Evolutionary conservation across 2,888 invertebrate species (phyloP).

Genomic region (Dicroscelio sp.): DNA sequence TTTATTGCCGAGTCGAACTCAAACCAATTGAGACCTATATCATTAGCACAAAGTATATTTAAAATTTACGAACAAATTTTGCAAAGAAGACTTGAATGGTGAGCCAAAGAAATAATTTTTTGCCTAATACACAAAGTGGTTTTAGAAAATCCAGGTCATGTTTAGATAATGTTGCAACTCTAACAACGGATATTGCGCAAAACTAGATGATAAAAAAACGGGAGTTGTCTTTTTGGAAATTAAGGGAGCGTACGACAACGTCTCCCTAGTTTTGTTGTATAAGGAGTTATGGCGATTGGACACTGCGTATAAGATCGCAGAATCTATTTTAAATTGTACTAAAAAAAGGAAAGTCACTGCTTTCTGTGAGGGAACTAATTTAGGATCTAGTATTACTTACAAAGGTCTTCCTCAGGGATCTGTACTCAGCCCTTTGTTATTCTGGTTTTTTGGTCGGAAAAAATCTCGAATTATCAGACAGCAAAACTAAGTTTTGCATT

Average conservation of each 20-base stretch:
- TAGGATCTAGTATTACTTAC: neutral
- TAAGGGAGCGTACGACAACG: neutral
- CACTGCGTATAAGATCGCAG: neutral
- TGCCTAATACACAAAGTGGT: constrained; percentile 1
- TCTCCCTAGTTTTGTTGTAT: neutral
- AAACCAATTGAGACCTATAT: constrained; percentile 16
- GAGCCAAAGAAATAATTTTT: neutral
- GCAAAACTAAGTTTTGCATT: too few relatives aligned
- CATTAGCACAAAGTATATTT: constrained; percentile 31
- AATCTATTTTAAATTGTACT: neutral
- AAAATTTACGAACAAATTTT: constrained; percentile 40
- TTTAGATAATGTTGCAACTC: neutral
- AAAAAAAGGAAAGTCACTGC: neutral
- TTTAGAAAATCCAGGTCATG: constrained; percentile 3
- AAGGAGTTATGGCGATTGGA: constrained; percentile 18
- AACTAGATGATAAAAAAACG: neutral
- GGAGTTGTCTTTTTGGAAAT: neutral
- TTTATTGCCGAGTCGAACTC: constrained; percentile 32
- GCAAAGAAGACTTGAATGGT: constrained; percentile 25
- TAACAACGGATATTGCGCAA: neutral
- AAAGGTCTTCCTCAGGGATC: constrained; percentile 26
- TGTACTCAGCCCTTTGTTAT: too few relatives aligned
- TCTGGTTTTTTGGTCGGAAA: too few relatives aligned
- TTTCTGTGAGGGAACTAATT: neutral
- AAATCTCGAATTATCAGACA: too few relatives aligned